A percentile compares a stretch with the other conserved stretches of the same genome.
Evolutionary conservation across 1,140 invertebrate genomes (phyloP).

Genomic region (Cataglyphis hispanica): DNA sequence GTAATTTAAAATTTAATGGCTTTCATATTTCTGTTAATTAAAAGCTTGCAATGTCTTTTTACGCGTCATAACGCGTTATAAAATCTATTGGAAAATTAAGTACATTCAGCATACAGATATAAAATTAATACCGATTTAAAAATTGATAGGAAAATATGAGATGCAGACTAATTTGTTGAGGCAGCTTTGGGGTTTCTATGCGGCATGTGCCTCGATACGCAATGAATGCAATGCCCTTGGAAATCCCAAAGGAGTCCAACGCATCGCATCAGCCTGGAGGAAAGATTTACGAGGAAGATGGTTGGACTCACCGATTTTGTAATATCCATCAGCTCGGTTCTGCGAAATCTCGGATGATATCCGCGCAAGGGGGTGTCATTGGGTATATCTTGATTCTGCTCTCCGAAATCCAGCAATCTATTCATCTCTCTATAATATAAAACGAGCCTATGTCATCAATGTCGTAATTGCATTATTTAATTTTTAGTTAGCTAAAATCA

Average conservation of each 20-base stretch:
- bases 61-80: background rate
- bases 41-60: background rate
- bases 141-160: slow-evolving; percentile 14
- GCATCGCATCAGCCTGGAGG: slow-evolving; percentile 57
- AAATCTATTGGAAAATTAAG: background rate
- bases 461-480: background rate
- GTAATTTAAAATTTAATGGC: too few relatives aligned
- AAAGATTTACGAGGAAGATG: background rate
- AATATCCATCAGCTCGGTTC: background rate
- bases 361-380: slow-evolving; percentile 28
- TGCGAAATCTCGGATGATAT: slow-evolving; percentile 8
- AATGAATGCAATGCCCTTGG: slow-evolving; percentile 86
- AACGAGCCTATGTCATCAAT: background rate
- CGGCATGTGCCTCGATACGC: slow-evolving; percentile 85
- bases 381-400: background rate
- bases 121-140: background rate
- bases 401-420: background rate
- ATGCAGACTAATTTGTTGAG: slow-evolving; percentile 78
- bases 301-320: slow-evolving; percentile 19
- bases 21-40: background rate
- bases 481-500: background rate
- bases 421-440: slow-evolving; percentile 19
- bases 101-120: background rate
- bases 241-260: slow-evolving; percentile 86
- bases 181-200: slow-evolving; percentile 87